Percentiles rank a stretch among this genome's conserved stretches.
Evolutionary conservation across 1,140 invertebrate genomes (phyloP).

Genomic region (Adelges cooleyi): DNA sequence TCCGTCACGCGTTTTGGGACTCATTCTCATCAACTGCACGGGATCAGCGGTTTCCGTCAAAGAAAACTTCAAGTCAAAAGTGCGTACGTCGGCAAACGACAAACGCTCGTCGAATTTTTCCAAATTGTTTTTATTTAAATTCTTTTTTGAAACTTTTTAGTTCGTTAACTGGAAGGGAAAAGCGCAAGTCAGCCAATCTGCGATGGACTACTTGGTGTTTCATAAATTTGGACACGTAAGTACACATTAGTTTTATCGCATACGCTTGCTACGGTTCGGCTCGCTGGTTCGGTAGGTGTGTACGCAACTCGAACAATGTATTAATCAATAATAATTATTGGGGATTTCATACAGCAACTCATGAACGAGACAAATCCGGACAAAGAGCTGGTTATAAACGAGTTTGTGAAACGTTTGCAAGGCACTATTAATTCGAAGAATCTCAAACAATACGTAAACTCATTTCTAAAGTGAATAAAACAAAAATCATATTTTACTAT

Average conservation of each 20-base stretch:
- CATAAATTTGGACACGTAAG: constrained; percentile 86
- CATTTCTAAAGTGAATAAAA: constrained; percentile 63
- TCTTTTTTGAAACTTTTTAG: constrained; percentile 37
- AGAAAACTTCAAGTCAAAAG: constrained; percentile 76
- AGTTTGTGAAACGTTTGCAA: constrained; percentile 65
- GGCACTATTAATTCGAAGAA: constrained; percentile 74
- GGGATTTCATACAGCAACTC: constrained; percentile 43
- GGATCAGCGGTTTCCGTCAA: constrained; percentile 74
- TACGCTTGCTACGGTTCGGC: no score
- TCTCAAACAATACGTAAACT: constrained; percentile 66
- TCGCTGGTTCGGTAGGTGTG: no score
- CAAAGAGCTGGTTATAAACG: constrained; percentile 62
- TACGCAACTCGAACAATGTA: no score
- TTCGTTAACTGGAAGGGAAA: constrained; percentile 63
- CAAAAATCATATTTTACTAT: neutral
- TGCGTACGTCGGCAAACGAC: constrained; percentile 36
- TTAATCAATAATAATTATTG: no score
- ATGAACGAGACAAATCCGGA: constrained; percentile 48
- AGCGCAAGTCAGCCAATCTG: constrained; percentile 55
- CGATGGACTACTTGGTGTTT: constrained; percentile 72
- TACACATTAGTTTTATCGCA: constrained; percentile 34
- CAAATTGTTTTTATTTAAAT: neutral
- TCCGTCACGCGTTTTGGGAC: constrained; percentile 59
- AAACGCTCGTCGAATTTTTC: neutral
- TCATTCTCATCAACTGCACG: constrained; percentile 78